Evolutionary conservation across 2,113 vertebrate species (phyloP), one percentile per base, ranked within the genome.

Genomic region (Furnarius figulus): DNA sequence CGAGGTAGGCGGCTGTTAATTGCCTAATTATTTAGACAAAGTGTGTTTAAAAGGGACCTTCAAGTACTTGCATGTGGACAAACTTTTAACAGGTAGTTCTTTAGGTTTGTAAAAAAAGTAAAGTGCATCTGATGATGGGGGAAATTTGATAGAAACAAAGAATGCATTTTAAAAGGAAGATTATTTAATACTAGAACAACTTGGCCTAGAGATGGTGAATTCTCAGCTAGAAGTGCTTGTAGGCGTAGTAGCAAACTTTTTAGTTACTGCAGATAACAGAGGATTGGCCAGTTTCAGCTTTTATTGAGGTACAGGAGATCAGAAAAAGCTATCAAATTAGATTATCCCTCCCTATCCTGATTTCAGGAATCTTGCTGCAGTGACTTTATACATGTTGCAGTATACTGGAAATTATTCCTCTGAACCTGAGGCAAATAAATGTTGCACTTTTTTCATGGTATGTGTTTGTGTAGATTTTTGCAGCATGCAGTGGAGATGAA

Each of bases 401-500:
- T 39, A 16, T 24, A 50, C 27, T 78, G 77, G 56, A 85, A 91
- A 61, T 56, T 27, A 8, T 22, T 33, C 4, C 30, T 9, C 37
- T 67, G 62, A 61, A 44, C 7, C 12, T 0, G 0, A 52, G 61
- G 33, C 49, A 70, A 37, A 58, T 5, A 40, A n/a, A 14, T 33
- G 5, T 42, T 63, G 3, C 14, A 16, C 3, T 30, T 39, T 61
- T 47, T 22, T 20, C 15, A 6, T 5, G 5, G 12, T 40, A 2
- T 52, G 35, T 33, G 6, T 67, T 83, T 55, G 12, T 47, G 56
- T 17, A 37, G 33, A n/a, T 40, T 49, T 82, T 49, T 91, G 33
- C 46, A 68, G 47, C 0, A 0, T 56, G 10, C 31, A 52, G 30
- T 44, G 39, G 17, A 61, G 31, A 47, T 0, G 0, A 89, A 52